phyloP scores from a whole-genome alignment of 2,888 invertebrate genomes.

The Pristionchus fissidentatus region DNA sequence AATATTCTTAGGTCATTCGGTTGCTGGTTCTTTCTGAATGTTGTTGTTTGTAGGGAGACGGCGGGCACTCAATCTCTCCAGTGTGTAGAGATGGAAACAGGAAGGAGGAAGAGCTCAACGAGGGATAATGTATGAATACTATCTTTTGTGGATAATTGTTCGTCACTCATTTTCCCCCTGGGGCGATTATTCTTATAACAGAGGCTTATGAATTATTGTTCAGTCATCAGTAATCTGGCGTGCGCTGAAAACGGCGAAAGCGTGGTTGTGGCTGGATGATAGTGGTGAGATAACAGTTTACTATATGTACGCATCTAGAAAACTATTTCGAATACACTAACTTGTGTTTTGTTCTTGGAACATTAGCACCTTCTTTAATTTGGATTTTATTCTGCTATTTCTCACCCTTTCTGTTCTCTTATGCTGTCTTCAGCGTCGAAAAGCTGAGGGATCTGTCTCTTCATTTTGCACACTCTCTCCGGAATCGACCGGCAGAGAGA shows the following conservation, averaged over 20 bases:
- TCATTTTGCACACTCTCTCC: no score
- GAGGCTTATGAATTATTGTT: not conserved
- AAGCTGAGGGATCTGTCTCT: no score
- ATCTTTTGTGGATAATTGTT: not conserved
- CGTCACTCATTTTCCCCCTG: not conserved
- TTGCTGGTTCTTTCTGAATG: no score
- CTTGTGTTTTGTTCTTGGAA: no score
- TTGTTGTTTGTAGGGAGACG: not conserved
- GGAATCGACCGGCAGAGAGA: no score
- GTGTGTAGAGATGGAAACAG: not conserved
- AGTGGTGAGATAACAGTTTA: not conserved
- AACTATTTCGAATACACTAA: no score
- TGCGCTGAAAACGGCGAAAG: not conserved
- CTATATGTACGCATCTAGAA: not conserved
- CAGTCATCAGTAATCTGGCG: constrained; percentile 25
- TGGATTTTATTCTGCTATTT: no score
- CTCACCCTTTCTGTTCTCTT: no score
- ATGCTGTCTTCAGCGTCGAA: no score
- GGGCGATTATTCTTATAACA: not conserved
- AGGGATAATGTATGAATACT: not conserved
- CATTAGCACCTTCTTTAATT: no score
- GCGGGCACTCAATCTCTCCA: constrained; percentile 9
- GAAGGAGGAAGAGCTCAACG: not conserved
- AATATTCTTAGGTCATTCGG: no score
- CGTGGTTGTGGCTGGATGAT: constrained; percentile 35